phyloP scores from a whole-genome alignment of 2,113 vertebrate genomes.

The Petroica traversi region DNA sequence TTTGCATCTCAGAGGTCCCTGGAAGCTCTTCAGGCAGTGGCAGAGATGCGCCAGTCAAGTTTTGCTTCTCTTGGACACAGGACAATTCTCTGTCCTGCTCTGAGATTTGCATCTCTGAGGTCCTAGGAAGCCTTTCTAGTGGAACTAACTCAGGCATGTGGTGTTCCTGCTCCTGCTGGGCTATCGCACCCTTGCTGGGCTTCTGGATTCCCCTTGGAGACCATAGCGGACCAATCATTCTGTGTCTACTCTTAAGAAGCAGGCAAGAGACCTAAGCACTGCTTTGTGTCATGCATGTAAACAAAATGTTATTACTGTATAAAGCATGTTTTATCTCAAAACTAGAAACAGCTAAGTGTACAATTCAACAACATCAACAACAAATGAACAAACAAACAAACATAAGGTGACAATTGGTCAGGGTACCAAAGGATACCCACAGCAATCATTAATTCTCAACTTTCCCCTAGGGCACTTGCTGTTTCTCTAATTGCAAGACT shows the following conservation, averaged over 20 bases:
- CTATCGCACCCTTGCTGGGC: too few relatives aligned
- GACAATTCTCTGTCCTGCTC: too few relatives aligned
- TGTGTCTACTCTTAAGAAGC: not conserved
- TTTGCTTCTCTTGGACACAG: too few relatives aligned
- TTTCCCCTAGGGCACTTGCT: not conserved
- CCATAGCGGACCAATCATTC: too few relatives aligned
- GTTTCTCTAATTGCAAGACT: not conserved
- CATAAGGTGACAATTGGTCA: not conserved
- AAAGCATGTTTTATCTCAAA: not conserved
- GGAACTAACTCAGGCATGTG: too few relatives aligned
- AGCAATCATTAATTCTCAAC: not conserved
- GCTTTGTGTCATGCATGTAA: not conserved
- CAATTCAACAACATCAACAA: not conserved
- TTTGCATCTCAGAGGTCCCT: too few relatives aligned
- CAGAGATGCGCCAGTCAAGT: too few relatives aligned
- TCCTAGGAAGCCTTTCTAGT: too few relatives aligned
- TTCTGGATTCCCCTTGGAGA: too few relatives aligned
- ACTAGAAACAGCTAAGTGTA: not conserved
- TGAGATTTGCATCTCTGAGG: too few relatives aligned
- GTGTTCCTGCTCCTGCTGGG: too few relatives aligned
- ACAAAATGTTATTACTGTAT: not conserved
- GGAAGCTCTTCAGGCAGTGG: too few relatives aligned
- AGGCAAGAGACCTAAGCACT: not conserved
- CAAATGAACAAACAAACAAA: not conserved
- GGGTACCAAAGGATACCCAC: not conserved